phyloP scores from a whole-genome alignment of 2,797 vertebrate genomes.

The Tapirus indicus region DNA sequence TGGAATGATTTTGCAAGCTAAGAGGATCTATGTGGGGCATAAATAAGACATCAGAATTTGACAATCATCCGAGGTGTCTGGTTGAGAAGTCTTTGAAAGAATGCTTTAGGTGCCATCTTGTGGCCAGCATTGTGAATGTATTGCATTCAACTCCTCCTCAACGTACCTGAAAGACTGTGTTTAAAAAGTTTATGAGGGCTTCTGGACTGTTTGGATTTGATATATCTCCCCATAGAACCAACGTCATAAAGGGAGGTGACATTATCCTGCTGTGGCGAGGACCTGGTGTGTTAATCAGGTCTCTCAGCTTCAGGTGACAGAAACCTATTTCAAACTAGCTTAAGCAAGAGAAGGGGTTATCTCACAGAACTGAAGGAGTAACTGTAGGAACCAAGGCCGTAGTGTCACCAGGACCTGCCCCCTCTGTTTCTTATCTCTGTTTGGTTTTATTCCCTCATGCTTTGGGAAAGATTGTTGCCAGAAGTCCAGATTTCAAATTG shows the following conservation, averaged over 20 bases:
- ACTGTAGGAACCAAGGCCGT: not conserved
- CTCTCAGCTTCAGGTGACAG: not conserved
- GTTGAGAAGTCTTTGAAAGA: constrained; percentile 5
- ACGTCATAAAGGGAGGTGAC: not conserved
- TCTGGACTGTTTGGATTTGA: not conserved
- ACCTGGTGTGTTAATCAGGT: not conserved
- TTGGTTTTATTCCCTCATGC: not conserved
- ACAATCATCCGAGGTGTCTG: accelerated
- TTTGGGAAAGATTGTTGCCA: not conserved
- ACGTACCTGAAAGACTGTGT: not conserved
- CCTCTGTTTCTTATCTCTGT: not conserved
- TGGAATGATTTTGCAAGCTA: not conserved
- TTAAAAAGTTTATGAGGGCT: not conserved
- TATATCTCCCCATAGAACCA: not conserved
- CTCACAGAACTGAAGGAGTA: not conserved
- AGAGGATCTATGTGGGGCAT: not conserved
- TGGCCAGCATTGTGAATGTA: constrained; percentile 25
- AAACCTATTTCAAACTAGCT: not conserved
- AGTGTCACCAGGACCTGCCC: not conserved
- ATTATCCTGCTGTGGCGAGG: not conserved
- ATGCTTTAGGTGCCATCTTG: constrained; percentile 71
- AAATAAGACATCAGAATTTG: not conserved
- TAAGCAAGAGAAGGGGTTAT: not conserved
- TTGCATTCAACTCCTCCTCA: not conserved
- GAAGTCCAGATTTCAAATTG: not conserved